Base-by-base conservation (phyloP, 2,888 invertebrate genomes). In the Trissolcus brochymenae region DNA sequence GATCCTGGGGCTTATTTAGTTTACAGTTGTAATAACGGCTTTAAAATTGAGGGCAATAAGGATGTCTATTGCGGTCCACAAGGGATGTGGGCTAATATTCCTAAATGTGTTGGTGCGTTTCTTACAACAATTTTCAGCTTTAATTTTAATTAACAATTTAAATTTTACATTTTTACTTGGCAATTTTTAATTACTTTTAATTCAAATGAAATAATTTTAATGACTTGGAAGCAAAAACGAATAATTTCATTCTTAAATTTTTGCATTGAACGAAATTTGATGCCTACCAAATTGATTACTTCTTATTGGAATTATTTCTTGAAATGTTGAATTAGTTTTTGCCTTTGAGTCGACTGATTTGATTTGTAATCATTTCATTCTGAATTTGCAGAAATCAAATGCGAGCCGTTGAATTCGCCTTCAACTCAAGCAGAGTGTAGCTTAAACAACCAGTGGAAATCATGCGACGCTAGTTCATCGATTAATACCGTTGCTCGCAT, bases 11-110 rank as follows among this genome's bases (percentile, higher is more conserved):
- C 83, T 13, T 68, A 80, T 59, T 74, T 89, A 17, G 71, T 86
- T n/a, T 89, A 87, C 35, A 80, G 56, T n/a, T 89, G 89, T 54
- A 53, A 84, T 54, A 2, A 53, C 0, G 87, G 87, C 2, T 87
- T 83, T 70, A 81, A 65, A 17, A 9, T 85, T 16, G 76, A 62
- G 29, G 85, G 84, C 4, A 59, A 64, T 2, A 3, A 46, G 2
- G 72, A 84, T 40, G 86, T 85, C 3, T 83, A 80, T 41, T 89
- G 88, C 61, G 81, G 79, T 2, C 65, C 71, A 0, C 68, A 73
- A 6, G 86, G 88, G 57, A 75, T 76, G 60, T 89, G 87, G 88
- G 81, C 82, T 0, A 74, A 64, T 7, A 78, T 80, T 51, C 87
- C 88, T 19, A 51, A 54, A 29, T 89, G 88, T 50, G 55, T 40